phyloP scores from a whole-genome alignment of 2,888 invertebrate genomes.

The Ametastegia equiseti region DNA sequence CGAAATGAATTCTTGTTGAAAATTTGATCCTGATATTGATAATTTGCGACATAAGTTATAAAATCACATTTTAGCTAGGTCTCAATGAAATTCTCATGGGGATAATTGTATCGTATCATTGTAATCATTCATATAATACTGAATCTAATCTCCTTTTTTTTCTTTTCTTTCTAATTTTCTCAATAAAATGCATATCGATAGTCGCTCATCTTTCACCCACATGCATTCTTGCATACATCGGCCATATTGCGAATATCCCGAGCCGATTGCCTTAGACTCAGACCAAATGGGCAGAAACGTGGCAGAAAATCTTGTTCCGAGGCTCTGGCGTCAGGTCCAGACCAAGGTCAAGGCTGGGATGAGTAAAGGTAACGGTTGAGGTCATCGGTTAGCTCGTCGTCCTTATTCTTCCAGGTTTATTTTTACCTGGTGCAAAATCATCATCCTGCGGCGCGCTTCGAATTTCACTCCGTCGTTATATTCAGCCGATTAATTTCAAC shows the following conservation, averaged over 20 bases:
- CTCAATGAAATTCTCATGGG: too few species aligned
- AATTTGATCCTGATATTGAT: too few species aligned
- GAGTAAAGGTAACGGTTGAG: constrained; percentile 20
- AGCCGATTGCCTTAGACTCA: background rate
- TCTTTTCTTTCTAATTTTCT: background rate
- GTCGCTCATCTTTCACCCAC: background rate
- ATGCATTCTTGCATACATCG: constrained; percentile 5
- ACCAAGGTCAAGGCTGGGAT: constrained; percentile 17
- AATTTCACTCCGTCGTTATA: too few species aligned
- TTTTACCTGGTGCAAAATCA: too few species aligned
- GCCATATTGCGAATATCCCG: constrained; percentile 1
- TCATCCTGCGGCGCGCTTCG: too few species aligned
- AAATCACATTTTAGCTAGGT: too few species aligned
- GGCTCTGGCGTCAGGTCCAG: constrained; percentile 10
- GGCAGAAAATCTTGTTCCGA: constrained; percentile 23
- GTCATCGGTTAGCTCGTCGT: background rate
- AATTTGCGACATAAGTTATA: too few species aligned
- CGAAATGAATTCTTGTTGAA: too few species aligned
- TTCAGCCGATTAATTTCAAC: too few species aligned
- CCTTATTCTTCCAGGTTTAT: background rate
- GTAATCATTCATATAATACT: too few species aligned
- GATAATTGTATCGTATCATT: too few species aligned
- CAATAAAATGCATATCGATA: background rate
- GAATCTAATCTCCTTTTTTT: background rate
- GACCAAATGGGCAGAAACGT: background rate